Evolutionary conservation across 1,140 invertebrate genomes (phyloP).

Genomic region (Gryon sp.): DNA sequence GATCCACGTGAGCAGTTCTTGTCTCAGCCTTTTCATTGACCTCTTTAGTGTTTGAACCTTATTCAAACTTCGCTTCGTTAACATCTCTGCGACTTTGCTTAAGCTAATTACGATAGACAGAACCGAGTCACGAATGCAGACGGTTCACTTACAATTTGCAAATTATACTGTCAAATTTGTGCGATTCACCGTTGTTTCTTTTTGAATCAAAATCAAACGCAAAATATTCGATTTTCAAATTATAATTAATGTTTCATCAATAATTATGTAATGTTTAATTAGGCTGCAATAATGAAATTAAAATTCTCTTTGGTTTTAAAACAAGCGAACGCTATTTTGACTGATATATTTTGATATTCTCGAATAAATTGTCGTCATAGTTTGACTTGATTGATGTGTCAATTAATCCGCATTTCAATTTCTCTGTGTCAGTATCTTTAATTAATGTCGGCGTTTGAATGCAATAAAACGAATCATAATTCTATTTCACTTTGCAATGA

Average conservation of each 20-base stretch:
- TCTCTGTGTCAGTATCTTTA: conserved; percentile 1
- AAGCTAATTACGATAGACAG: conserved; percentile 6
- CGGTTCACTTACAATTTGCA: conserved; percentile 3
- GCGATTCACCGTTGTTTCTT: conserved; percentile 25
- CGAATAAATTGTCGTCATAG: conserved; percentile 6
- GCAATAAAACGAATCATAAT: background rate
- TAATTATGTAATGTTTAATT: too few relatives aligned
- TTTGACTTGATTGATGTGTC: conserved; percentile 12
- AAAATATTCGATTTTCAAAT: conserved; percentile 3
- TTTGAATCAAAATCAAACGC: background rate
- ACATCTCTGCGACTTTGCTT: conserved; percentile 3
- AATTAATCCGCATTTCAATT: conserved; percentile 6
- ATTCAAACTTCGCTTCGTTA: conserved; percentile 19
- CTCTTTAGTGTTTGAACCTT: background rate
- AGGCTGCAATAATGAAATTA: too few relatives aligned
- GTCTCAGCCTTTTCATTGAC: conserved; percentile 46
- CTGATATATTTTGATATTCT: background rate
- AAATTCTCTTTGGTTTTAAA: too few relatives aligned
- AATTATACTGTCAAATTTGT: background rate
- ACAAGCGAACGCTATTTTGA: background rate
- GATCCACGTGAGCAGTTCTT: conserved; percentile 68
- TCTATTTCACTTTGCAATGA: background rate
- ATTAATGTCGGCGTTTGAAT: conserved; percentile 4
- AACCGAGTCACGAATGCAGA: background rate
- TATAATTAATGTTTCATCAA: background rate